phyloP scores from a whole-genome alignment of 2,113 vertebrate genomes.

The Gymnogyps californianus region DNA sequence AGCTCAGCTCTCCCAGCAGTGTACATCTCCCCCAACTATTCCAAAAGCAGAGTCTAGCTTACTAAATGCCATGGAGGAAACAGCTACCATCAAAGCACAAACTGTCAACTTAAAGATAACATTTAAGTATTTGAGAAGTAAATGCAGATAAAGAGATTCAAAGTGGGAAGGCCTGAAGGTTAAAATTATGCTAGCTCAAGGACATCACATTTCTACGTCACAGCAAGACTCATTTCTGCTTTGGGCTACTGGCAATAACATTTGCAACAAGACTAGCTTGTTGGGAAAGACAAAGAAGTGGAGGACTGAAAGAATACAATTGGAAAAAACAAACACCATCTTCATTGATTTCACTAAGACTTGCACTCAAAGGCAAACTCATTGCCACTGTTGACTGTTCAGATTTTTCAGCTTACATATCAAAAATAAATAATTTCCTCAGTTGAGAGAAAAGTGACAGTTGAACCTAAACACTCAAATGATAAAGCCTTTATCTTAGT shows the following conservation, averaged over 20 bases:
- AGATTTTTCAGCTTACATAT: background rate
- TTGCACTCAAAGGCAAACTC: background rate
- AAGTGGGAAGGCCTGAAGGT: background rate
- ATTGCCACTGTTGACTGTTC: background rate
- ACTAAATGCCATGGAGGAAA: background rate
- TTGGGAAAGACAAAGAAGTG: background rate
- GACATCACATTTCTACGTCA: background rate
- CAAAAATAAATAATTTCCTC: background rate
- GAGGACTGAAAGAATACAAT: background rate
- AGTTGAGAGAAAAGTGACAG: background rate
- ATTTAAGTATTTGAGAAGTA: background rate
- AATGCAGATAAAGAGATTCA: background rate
- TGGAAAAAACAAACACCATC: background rate
- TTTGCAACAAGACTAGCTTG: background rate
- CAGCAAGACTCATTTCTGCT: background rate
- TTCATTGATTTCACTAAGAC: background rate
- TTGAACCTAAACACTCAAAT: background rate
- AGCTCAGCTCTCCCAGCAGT: background rate
- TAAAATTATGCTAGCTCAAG: background rate
- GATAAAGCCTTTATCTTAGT: background rate
- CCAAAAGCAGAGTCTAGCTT: background rate
- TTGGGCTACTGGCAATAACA: background rate
- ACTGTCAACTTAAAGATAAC: background rate
- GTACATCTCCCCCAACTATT: background rate
- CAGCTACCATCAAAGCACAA: background rate